Conservation (phyloP, 2,113 vertebrate genomes). For the Indicator indicator region DNA sequence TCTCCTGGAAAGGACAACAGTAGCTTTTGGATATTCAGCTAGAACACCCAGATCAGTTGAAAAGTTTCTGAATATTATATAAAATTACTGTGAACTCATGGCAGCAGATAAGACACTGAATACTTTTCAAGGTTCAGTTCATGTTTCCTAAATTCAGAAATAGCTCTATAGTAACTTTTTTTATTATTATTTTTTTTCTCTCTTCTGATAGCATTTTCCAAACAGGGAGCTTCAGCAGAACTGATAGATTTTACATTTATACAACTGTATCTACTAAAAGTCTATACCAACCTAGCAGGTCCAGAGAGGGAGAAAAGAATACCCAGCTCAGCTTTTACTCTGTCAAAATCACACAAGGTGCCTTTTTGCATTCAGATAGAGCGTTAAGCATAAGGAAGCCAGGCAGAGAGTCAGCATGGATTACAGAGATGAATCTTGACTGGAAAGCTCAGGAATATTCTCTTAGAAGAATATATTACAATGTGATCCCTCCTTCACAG, state of each 20-base stretch:
- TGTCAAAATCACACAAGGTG: background rate
- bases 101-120: background rate
- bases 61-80: background rate
- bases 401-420: background rate
- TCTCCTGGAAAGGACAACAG: background rate
- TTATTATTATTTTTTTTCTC: background rate
- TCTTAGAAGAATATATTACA: background rate
- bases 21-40: background rate
- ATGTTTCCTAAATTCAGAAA: background rate
- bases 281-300: background rate
- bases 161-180: background rate
- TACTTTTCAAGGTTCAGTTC: background rate
- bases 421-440: background rate
- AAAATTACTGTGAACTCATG: background rate
- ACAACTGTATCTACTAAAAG: background rate
- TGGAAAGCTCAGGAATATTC: background rate
- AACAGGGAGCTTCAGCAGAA: background rate
- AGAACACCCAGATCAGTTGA: background rate
- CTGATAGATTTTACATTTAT: background rate
- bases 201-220: background rate
- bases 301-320: background rate
- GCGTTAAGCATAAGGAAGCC: background rate
- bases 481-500: fast-evolving
- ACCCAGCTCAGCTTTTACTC: background rate
- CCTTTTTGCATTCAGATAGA: background rate